Percentiles rank a stretch among this genome's conserved stretches.
These are phyloP conservation scores for Sprattus sprattus DNA, from an alignment of 2,113 vertebrate species.

Conservation along the genomic window DNA sequence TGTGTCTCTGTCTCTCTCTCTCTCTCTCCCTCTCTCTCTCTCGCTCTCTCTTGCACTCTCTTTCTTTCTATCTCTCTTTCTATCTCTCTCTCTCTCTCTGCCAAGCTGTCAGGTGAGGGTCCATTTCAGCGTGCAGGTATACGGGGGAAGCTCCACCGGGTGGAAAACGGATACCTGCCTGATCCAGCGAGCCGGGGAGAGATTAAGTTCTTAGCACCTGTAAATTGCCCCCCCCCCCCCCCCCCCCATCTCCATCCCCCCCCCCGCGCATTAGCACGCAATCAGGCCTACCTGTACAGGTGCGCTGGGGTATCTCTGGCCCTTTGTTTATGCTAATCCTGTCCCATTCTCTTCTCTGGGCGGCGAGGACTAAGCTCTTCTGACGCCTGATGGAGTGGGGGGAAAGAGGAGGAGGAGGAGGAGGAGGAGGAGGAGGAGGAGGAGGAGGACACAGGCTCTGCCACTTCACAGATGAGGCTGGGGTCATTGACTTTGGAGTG, in stretches of 20 bases:
- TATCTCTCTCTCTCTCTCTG: neutral
- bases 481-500: slow-evolving; percentile 78
- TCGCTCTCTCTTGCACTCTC: too few species aligned
- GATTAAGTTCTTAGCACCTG: slow-evolving; percentile 72
- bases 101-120: slow-evolving; percentile 52
- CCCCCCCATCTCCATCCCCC: neutral
- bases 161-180: slow-evolving; percentile 63
- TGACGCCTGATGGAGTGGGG: slow-evolving; percentile 62
- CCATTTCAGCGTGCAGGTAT: slow-evolving; percentile 49
- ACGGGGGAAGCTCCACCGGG: slow-evolving; percentile 24
- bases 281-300: slow-evolving; percentile 58
- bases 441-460: slow-evolving; percentile 34
- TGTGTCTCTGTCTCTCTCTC: too few species aligned
- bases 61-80: neutral
- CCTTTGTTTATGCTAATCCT: slow-evolving; percentile 76
- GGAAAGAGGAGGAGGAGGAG: neutral
- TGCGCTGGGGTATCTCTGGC: slow-evolving; percentile 60
- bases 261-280: neutral
- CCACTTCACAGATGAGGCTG: slow-evolving; percentile 75
- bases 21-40: too few species aligned
- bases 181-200: slow-evolving; percentile 52
- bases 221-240: slow-evolving; percentile 51
- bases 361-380: slow-evolving; percentile 58
- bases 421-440: neutral
- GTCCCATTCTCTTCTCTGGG: slow-evolving; percentile 50